A percentile compares a stretch with the other conserved stretches of the same genome.
Evolutionary conservation across 1,140 invertebrate genomes (phyloP).

Genomic region (Odontomachus brunneus): DNA sequence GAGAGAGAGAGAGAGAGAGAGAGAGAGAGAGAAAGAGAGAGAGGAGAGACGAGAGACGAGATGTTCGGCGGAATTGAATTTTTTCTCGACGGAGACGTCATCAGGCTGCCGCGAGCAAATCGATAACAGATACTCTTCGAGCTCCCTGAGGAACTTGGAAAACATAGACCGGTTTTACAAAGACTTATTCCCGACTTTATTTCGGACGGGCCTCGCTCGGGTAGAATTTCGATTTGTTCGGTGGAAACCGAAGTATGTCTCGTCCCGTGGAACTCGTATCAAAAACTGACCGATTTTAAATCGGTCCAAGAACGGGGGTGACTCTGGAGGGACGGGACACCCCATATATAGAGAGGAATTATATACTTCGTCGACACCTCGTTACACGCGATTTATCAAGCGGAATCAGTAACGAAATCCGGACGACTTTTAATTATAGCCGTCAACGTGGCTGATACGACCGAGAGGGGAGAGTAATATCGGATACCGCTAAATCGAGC

Average conservation of each 20-base stretch:
- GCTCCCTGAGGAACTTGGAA: background rate
- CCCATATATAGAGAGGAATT: background rate
- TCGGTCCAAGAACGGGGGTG: too few species aligned
- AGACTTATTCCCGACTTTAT: background rate
- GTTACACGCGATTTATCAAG: constrained; percentile 10
- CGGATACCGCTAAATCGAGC: constrained; percentile 28
- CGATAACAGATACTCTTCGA: background rate
- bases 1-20: too few species aligned
- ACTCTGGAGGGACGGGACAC: too few species aligned
- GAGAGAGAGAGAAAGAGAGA: too few species aligned
- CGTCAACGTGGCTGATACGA: background rate
- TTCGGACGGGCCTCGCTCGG: background rate
- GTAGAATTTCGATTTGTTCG: background rate
- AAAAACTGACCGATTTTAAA: too few species aligned
- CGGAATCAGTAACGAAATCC: constrained; percentile 21
- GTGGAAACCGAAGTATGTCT: background rate
- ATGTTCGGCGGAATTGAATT: background rate
- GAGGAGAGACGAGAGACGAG: too few species aligned
- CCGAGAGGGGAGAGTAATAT: background rate
- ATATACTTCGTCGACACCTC: background rate
- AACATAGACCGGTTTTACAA: background rate
- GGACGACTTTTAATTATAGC: constrained; percentile 43
- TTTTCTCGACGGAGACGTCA: background rate
- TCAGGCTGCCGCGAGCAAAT: background rate
- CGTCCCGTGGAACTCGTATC: background rate